Evolutionary conservation across 2,888 invertebrate species (phyloP).

Genomic region (Apocheima hispidaria): DNA sequence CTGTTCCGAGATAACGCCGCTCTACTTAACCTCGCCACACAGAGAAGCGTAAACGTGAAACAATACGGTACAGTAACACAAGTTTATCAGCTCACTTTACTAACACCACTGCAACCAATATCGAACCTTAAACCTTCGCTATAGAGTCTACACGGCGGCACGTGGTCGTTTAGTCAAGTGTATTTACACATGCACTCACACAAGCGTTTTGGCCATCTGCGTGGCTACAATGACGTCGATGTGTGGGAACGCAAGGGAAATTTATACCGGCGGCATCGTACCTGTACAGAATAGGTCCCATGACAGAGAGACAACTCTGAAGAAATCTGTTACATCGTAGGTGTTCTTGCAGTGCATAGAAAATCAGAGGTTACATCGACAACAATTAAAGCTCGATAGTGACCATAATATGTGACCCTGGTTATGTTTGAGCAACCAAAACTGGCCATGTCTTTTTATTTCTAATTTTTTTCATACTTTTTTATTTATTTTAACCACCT

Average conservation of each 20-base stretch:
- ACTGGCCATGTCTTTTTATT: too few relatives aligned
- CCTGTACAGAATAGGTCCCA: background rate
- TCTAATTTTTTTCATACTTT: too few relatives aligned
- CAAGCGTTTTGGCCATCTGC: constrained; percentile 59
- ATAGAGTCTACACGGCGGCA: constrained; percentile 53
- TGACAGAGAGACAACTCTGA: background rate
- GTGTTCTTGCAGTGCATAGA: background rate
- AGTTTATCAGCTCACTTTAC: constrained; percentile 65
- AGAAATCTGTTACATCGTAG: background rate
- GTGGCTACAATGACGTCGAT: constrained; percentile 66
- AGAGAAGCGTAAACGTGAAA: constrained; percentile 84
- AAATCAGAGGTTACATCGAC: too few relatives aligned
- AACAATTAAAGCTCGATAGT: too few relatives aligned
- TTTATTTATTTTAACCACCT: too few relatives aligned
- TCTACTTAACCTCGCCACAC: constrained; percentile 86
- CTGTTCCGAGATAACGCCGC: constrained; percentile 84
- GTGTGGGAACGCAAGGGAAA: constrained; percentile 83
- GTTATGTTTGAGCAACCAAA: too few relatives aligned
- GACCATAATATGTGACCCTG: too few relatives aligned
- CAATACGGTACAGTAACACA: constrained; percentile 84
- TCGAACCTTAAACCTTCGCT: constrained; percentile 48
- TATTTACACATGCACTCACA: constrained; percentile 71
- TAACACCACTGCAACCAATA: constrained; percentile 46
- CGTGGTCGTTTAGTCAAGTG: constrained; percentile 50
- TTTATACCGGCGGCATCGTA: constrained; percentile 61